These are phyloP conservation scores for Arctia plantaginis DNA, from an alignment of 2,888 invertebrate genomes.

Conservation along the genomic window DNA sequence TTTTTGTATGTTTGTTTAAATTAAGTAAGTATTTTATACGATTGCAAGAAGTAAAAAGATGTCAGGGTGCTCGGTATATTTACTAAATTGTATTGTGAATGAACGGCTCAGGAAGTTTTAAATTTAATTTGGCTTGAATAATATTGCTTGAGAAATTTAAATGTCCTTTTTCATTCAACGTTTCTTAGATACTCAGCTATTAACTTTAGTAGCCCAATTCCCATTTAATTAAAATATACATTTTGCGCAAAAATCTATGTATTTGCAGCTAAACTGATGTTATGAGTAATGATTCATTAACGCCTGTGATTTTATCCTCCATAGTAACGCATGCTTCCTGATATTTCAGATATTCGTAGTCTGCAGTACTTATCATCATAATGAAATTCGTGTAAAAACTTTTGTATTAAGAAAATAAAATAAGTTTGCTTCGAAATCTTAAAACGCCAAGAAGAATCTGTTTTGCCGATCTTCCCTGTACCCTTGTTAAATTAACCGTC, in stretches of 20 bases:
- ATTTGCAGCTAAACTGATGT: neutral
- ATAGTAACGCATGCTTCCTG: neutral
- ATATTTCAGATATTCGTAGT: neutral
- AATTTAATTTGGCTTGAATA: too few species aligned
- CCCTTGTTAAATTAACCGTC: conserved; percentile 67
- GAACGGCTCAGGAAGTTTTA: neutral
- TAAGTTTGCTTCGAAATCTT: neutral
- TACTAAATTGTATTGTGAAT: neutral
- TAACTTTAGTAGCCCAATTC: neutral
- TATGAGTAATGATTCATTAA: neutral
- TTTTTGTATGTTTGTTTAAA: neutral
- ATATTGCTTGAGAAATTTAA: neutral
- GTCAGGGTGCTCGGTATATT: neutral
- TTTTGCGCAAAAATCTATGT: too few species aligned
- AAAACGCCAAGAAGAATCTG: conserved; percentile 8
- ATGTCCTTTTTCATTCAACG: neutral
- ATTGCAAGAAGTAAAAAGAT: neutral
- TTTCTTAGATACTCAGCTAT: neutral
- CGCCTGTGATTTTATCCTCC: too few species aligned
- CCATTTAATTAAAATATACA: too few species aligned
- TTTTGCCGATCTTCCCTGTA: conserved; percentile 25
- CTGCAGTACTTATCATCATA: too few species aligned
- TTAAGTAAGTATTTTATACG: neutral
- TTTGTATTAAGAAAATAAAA: too few species aligned
- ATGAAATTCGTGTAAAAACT: too few species aligned